Evolutionary conservation across 2,797 vertebrate genomes (phyloP), one percentile per base, ranked within the genome.

Genomic region (Malurus leucopterus): DNA sequence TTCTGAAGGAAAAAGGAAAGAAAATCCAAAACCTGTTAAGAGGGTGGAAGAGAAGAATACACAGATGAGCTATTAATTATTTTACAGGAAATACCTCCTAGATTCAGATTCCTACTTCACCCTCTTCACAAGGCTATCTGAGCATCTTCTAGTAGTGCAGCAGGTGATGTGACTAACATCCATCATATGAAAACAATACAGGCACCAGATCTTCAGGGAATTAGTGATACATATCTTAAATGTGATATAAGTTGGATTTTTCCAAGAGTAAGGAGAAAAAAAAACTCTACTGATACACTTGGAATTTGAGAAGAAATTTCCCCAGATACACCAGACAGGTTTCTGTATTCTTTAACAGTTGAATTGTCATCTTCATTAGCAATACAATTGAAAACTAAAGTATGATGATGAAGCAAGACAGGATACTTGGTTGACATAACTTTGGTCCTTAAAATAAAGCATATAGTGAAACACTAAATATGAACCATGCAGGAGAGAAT

Each of bases 131-230:
- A 54, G 65, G 76, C 46, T 88, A 91, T 90, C 84, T 87, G 47
- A 85, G 23, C 62, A 87, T 89, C 84, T 93, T 51, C 59, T 34
- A 5, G 69, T 9, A 80, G 73, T 53, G 70, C 89, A 92, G 82
- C 69, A 92, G 91, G 91, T 84, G 87, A 94, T 29, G 65, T 29
- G 49, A 80, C 70, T 22, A 83, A 62, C 89, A 93, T 90, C 59
- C 76, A 90, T 83, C 93, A 92, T 13, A 59, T 0, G 4, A 77
- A 72, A 91, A 82, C 64, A 88, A 71, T 10, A 44, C 62, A 59
- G 79, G n/a, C 55, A 55, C 38, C 51, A 26, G 18, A 21, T 77
- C 90, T 73, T 80, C 19, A 72, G 78, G 62, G 90, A 84, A 62
- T 49, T 40, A 69, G 9, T 5, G 49, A 91, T 13, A 59, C 53